These are phyloP conservation scores for Drosophila serrata DNA, from an alignment of 1,140 invertebrate species.

Conservation along the genomic window DNA sequence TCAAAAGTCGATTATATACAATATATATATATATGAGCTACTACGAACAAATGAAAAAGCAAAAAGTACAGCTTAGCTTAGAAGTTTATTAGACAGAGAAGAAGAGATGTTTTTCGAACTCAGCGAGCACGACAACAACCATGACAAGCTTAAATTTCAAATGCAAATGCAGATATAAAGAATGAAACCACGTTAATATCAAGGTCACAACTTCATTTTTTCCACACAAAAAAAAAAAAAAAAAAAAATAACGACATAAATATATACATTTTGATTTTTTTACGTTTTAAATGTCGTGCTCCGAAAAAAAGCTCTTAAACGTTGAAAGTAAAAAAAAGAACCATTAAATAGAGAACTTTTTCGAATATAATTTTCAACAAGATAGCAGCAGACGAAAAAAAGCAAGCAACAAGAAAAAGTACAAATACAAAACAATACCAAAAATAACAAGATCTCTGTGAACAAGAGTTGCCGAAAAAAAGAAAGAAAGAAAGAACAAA, in stretches of 20 bases:
- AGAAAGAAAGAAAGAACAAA: slow-evolving; percentile 32
- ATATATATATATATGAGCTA: slow-evolving; percentile 50
- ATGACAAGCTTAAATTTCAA: slow-evolving; percentile 65
- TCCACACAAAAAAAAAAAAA: slow-evolving; percentile 12
- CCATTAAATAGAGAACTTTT: slow-evolving; percentile 31
- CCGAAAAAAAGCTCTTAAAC: slow-evolving; percentile 83
- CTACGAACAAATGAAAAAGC: slow-evolving; percentile 81
- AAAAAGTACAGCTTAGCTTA: slow-evolving; percentile 67
- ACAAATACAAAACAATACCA: slow-evolving; percentile 60
- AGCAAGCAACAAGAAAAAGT: slow-evolving; percentile 77
- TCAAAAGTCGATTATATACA: slow-evolving; percentile 50
- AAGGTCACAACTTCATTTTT: slow-evolving; percentile 47
- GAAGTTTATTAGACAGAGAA: slow-evolving; percentile 49
- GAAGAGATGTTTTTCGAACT: slow-evolving; percentile 30
- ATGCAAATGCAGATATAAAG: slow-evolving; percentile 33
- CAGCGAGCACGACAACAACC: slow-evolving; percentile 72
- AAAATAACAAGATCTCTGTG: slow-evolving; percentile 46
- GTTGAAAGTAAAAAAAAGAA: slow-evolving; percentile 48
- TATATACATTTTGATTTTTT: slow-evolving; percentile 31
- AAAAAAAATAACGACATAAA: slow-evolving; percentile 12
- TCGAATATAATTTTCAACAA: slow-evolving; percentile 60
- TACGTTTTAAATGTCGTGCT: slow-evolving; percentile 58
- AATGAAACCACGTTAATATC: slow-evolving; percentile 47
- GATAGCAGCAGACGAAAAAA: slow-evolving; percentile 56
- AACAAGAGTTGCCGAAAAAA: slow-evolving; percentile 37